Evolutionary conservation across 2,797 vertebrate genomes (phyloP).

Genomic region (Falco columbarius): DNA sequence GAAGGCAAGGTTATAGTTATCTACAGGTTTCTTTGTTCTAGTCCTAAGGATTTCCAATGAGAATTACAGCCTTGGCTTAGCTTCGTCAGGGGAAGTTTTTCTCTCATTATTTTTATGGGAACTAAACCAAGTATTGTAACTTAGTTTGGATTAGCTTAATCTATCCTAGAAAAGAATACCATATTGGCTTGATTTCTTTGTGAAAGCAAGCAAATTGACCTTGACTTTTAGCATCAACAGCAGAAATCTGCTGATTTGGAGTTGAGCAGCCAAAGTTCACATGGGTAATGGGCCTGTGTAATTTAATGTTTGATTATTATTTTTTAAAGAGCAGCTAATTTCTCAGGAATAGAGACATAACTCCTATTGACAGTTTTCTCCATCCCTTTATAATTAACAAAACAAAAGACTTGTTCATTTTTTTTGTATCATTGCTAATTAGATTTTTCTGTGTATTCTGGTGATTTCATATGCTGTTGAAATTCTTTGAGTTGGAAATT

Average conservation of each 20-base stretch:
- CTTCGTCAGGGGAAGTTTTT: not conserved
- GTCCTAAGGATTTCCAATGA: not conserved
- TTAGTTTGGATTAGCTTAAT: not conserved
- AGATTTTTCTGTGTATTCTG: not conserved
- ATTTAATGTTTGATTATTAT: not conserved
- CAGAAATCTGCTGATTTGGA: not conserved
- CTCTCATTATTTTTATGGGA: not conserved
- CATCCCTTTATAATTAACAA: not conserved
- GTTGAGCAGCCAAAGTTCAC: not conserved
- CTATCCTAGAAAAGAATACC: not conserved
- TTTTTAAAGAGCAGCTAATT: not conserved
- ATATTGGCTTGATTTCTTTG: not conserved
- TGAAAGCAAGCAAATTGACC: not conserved
- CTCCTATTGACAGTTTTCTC: not conserved
- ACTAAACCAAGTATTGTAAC: not conserved
- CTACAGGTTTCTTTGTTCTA: not conserved
- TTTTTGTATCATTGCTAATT: not conserved
- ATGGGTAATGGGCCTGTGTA: not conserved
- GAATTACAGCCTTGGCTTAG: not conserved
- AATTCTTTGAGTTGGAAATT: not conserved
- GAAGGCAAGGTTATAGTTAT: not conserved
- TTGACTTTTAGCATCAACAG: not conserved
- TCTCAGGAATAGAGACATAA: not conserved
- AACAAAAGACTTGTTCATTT: not conserved
- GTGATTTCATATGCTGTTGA: not conserved